Percentiles rank a stretch among this genome's conserved stretches.
Evolutionary conservation across 2,113 vertebrate species (phyloP).

Genomic region (Ammodytes dubius): DNA sequence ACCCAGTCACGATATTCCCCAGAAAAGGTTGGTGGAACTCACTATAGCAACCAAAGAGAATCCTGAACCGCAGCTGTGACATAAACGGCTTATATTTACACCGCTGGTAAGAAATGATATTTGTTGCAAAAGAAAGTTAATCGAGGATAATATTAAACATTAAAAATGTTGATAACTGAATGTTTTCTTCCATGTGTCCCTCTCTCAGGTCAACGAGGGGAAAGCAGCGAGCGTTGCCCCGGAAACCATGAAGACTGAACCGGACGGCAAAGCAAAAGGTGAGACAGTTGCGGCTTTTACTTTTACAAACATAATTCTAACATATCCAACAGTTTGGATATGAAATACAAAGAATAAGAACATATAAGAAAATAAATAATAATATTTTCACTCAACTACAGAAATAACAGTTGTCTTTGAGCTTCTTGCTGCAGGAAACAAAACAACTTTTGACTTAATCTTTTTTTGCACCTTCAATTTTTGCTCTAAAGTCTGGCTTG

Average conservation of each 20-base stretch:
- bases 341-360: background rate
- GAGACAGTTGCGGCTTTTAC: slow-evolving; percentile 55
- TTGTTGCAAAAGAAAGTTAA: background rate
- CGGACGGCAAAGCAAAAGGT: slow-evolving; percentile 93
- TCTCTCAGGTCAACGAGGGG: slow-evolving; percentile 86
- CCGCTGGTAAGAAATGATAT: rapidly evolving
- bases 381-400: too few relatives aligned
- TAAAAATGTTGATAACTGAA: background rate
- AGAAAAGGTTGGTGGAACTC: background rate
- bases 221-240: slow-evolving; percentile 86
- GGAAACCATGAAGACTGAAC: slow-evolving; percentile 92
- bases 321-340: background rate
- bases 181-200: background rate
- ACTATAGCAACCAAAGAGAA: background rate
- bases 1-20: background rate
- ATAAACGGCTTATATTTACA: background rate
- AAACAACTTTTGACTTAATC: background rate
- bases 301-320: background rate
- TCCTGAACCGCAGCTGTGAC: background rate
- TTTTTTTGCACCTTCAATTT: background rate
- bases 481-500: background rate
- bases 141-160: background rate
- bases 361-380: too few relatives aligned
- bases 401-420: too few relatives aligned
- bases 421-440: too few relatives aligned